Percentiles rank a stretch among this genome's conserved stretches.
phyloP scores from a whole-genome alignment of 2,797 vertebrate species.

The Discoglossus pictus region DNA sequence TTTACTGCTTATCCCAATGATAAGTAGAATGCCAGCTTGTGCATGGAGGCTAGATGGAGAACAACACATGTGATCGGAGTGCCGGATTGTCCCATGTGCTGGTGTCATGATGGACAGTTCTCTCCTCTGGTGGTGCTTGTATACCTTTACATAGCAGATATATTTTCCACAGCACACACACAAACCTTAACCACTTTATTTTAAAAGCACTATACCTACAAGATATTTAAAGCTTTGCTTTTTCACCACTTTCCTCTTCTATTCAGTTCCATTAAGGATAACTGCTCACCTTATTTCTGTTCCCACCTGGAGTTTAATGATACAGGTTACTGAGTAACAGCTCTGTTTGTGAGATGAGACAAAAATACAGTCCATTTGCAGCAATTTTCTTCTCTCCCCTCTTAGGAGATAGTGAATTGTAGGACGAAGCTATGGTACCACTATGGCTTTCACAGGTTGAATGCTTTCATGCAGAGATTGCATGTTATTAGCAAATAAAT shows the following conservation, averaged over 20 bases:
- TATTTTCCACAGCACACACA: too few relatives aligned
- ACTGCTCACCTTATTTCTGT: background rate
- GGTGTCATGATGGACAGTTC: too few relatives aligned
- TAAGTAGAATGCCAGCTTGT: too few relatives aligned
- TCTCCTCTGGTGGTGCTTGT: too few relatives aligned
- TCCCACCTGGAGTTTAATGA: constrained; percentile 10
- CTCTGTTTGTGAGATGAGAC: constrained; percentile 1
- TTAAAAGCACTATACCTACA: background rate
- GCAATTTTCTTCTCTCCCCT: constrained; percentile 9
- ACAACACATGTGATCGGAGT: too few relatives aligned
- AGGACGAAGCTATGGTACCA: background rate
- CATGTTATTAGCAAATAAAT: constrained; percentile 21
- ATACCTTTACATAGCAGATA: too few relatives aligned
- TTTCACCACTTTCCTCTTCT: background rate
- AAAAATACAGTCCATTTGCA: constrained; percentile 10
- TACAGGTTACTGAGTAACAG: background rate
- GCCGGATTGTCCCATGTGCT: too few relatives aligned
- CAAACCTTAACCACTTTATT: background rate
- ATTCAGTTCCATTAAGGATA: too few relatives aligned
- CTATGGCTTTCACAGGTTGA: background rate
- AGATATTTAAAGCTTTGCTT: background rate
- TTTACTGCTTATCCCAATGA: too few relatives aligned
- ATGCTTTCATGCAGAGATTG: constrained; percentile 24
- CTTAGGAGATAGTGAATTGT: constrained; percentile 15
- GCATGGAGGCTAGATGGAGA: too few relatives aligned